Conservation (phyloP, 2,113 vertebrate species). For the Hyaena hyaena region DNA sequence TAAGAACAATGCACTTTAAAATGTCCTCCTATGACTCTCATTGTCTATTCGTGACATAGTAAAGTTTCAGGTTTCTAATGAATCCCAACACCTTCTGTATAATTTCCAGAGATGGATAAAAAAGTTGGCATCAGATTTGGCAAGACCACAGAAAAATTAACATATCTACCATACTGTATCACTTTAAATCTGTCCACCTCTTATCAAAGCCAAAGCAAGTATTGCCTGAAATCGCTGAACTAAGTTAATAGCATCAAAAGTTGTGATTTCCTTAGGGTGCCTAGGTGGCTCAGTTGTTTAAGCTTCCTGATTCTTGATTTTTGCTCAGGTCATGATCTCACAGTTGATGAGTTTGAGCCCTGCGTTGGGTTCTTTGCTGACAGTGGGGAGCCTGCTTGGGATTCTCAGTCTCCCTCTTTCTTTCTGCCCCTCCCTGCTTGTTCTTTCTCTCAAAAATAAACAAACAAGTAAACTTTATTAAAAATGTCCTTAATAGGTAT, state of each 20-base stretch:
- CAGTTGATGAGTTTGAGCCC: too few species aligned
- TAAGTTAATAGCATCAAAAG: neutral
- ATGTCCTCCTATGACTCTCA: slow-evolving; percentile 16
- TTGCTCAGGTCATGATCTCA: too few species aligned
- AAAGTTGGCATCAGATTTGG: neutral
- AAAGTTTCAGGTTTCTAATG: slow-evolving; percentile 31
- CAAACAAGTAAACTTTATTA: neutral
- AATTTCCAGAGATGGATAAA: slow-evolving; percentile 4
- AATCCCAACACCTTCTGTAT: neutral
- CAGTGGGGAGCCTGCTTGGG: too few species aligned
- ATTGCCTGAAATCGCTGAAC: neutral
- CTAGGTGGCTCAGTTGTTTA: too few species aligned
- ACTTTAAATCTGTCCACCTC: neutral
- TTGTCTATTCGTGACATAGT: neutral
- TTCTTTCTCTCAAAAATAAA: too few species aligned
- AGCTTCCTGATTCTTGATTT: too few species aligned
- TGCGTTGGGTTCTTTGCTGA: too few species aligned
- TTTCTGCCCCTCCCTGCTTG: too few species aligned
- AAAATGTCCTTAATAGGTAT: neutral
- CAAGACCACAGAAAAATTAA: slow-evolving; percentile 10
- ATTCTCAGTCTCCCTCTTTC: too few species aligned
- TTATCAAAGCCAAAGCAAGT: neutral
- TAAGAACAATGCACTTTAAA: slow-evolving; percentile 33
- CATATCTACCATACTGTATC: neutral
- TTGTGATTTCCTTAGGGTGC: neutral